phyloP scores from a whole-genome alignment of 2,113 vertebrate genomes.

The Cyanoderma ruficeps region DNA sequence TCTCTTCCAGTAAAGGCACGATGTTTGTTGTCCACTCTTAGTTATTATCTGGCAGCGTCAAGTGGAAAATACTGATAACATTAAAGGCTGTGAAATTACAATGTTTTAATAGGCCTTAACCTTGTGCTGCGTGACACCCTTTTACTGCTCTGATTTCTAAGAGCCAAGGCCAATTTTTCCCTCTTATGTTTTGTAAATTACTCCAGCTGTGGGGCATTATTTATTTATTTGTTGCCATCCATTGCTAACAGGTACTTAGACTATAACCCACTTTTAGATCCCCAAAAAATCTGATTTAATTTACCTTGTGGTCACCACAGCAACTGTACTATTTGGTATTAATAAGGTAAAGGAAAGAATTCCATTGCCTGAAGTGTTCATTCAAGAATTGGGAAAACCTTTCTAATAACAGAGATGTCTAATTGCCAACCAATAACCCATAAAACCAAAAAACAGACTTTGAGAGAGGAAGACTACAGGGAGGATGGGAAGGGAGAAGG shows the following conservation, averaged over 20 bases:
- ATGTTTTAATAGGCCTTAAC: constrained; percentile 74
- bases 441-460: background rate
- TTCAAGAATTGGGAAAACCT: constrained; percentile 1
- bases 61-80: constrained; percentile 66
- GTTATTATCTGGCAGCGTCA: constrained; percentile 68
- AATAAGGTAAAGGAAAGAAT: constrained; percentile 13
- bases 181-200: constrained; percentile 21
- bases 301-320: background rate
- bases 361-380: constrained; percentile 3
- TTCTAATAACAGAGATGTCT: background rate
- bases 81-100: constrained; percentile 68
- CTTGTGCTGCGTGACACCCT: constrained; percentile 63
- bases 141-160: constrained; percentile 52
- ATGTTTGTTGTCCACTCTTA: constrained; percentile 35
- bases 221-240: background rate
- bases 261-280: background rate
- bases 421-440: background rate
- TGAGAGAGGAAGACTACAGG: background rate
- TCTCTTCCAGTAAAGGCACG: constrained; percentile 44
- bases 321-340: background rate
- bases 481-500: background rate
- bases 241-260: background rate
- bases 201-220: background rate
- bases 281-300: background rate
- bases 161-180: constrained; percentile 10